Evolutionary conservation across 1,140 invertebrate species (phyloP), one percentile per base, ranked within the genome.

Genomic region (Drosophila tsacasi): DNA sequence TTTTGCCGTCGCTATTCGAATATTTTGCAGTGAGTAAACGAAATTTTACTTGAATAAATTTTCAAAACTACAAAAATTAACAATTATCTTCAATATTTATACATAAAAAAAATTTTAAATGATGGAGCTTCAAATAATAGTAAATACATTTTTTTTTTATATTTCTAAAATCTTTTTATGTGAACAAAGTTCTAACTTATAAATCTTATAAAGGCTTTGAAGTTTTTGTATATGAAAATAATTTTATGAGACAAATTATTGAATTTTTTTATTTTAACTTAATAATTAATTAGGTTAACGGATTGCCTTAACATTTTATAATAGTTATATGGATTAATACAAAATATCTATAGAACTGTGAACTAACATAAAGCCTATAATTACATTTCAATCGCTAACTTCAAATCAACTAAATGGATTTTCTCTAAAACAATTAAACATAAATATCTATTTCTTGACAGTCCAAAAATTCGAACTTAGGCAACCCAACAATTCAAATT

Each of bases 1-100:
- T 57, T 83, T 84, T 78, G 78, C 84, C 84, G 84, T 84, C 84
- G 84, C 85, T 81, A 42, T 17, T 61, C 27, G 44, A 21, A 25
- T 52, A 15, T 17, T 23, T 50, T 17, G 30, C 32, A 15, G 64
- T 67, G 23, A 67, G 64, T 55, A 3, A 23, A 10, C 8, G 27
- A 19, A 13, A 32, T 13, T 6, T 19, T 32, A 15, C 5, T 44
- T 44, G 2, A 9, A 30, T 3, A 47, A 13, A 30, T 4, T 23
- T 39, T 15, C 12, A 19, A 17, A 17, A 55, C 25, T 7, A 5
- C 5, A 5, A 15, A 32, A 8, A 9, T 35, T 9, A 37, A 21
- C 1, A 54, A 21, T 1, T 49, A 30, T 30, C 8, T 17, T 9
- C 3, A 25, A 17, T 25, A 17, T 17, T 47, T 25, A 15, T 23